These are phyloP conservation scores for Meloe dianella DNA, from an alignment of 2,888 invertebrate species.

Conservation along the genomic window DNA sequence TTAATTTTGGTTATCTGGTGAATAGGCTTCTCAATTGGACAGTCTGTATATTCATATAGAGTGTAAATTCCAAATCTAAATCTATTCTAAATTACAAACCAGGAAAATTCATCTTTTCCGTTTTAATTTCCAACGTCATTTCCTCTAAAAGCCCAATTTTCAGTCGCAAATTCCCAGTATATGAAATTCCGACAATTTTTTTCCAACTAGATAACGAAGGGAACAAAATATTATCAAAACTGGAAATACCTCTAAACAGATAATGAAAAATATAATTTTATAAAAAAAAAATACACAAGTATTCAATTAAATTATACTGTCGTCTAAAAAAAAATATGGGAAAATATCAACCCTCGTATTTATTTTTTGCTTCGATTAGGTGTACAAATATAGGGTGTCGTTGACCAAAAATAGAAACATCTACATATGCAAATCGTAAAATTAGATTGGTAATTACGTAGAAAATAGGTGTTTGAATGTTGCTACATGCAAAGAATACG, in stretches of 20 bases:
- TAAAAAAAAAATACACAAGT: no score
- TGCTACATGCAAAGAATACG: conserved; percentile 9
- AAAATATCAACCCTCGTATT: no score
- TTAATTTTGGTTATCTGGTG: no score
- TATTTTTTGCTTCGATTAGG: no score
- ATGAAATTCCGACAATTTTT: conserved; percentile 5
- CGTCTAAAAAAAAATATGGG: no score
- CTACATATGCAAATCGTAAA: conserved; percentile 1
- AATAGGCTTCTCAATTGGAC: no score
- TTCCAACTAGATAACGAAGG: neutral
- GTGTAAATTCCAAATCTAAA: neutral
- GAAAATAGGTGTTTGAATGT: conserved; percentile 9
- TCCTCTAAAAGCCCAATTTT: neutral
- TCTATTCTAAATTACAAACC: neutral
- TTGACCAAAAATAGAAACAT: conserved; percentile 4
- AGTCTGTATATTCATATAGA: neutral
- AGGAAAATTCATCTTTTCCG: conserved; percentile 6
- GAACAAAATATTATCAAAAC: neutral
- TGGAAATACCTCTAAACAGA: neutral
- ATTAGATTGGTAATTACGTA: neutral
- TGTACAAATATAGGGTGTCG: neutral
- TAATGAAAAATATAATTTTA: no score
- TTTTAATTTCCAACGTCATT: conserved; percentile 7
- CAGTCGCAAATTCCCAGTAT: neutral
- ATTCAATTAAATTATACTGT: no score